phyloP scores from a whole-genome alignment of 2,113 vertebrate genomes.

The Trematocara stigmaticum region DNA sequence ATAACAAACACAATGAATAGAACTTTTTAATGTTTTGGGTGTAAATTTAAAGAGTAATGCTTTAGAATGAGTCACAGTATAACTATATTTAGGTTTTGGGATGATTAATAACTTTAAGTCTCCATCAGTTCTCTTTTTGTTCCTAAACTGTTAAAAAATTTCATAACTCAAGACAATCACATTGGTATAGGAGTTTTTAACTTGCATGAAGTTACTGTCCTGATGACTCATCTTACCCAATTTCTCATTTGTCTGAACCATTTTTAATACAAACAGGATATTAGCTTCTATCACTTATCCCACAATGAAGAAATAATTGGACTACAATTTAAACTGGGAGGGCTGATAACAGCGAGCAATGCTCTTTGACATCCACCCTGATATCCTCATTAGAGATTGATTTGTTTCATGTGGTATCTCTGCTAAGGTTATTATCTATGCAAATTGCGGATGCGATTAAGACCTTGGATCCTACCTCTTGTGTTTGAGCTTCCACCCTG shows the following conservation, averaged over 20 bases:
- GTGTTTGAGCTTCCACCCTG: background rate
- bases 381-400: slow-evolving; percentile 5
- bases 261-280: background rate
- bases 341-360: slow-evolving; percentile 4
- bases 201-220: background rate
- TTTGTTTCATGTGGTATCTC: background rate
- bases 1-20: background rate
- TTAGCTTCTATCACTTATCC: background rate
- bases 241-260: background rate
- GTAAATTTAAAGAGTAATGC: background rate
- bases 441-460: slow-evolving; percentile 37
- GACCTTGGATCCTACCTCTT: background rate
- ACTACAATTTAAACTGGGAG: background rate
- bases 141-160: background rate
- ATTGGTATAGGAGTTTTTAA: background rate
- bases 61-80: background rate
- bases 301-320: background rate
- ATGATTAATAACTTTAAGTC: background rate
- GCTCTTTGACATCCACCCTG: slow-evolving; percentile 4
- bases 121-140: background rate
- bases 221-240: background rate
- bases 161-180: background rate
- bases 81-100: background rate
- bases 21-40: background rate
- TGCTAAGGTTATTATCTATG: slow-evolving; percentile 39